phyloP scores from a whole-genome alignment of 2,113 vertebrate genomes.

The Mellivora capensis region DNA sequence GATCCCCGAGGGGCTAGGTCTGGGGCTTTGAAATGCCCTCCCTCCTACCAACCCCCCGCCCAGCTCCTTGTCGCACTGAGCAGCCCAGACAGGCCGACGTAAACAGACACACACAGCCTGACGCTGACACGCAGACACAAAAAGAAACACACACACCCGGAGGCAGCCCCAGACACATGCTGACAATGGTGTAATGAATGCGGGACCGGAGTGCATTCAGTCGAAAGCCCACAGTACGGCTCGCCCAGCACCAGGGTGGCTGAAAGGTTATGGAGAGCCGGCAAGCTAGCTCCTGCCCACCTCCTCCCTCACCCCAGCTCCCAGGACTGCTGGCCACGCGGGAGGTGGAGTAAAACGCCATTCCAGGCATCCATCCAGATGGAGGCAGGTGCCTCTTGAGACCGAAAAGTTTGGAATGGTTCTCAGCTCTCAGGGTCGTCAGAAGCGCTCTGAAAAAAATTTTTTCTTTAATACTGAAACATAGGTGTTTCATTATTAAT shows the following conservation, averaged over 20 bases:
- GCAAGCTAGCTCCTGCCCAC: neutral
- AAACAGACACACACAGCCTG: constrained; percentile 65
- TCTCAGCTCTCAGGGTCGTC: neutral
- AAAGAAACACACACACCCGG: constrained; percentile 72
- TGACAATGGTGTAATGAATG: constrained; percentile 31
- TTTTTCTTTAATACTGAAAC: neutral
- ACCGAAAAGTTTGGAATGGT: neutral
- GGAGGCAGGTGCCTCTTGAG: neutral
- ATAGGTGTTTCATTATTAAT: neutral
- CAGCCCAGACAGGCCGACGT: constrained; percentile 38
- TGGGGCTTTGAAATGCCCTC: constrained; percentile 20
- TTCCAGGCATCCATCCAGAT: neutral
- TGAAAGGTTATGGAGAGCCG: neutral
- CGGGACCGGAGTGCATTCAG: neutral
- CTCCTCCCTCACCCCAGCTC: accelerated
- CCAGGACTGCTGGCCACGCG: neutral
- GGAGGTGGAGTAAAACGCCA: neutral
- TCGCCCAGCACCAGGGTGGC: neutral
- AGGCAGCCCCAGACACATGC: constrained; percentile 32
- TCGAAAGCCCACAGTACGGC: neutral
- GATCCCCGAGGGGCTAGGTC: neutral
- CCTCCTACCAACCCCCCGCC: neutral
- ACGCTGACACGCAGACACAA: constrained; percentile 44
- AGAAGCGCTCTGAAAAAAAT: neutral
- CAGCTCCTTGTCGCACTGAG: neutral